Evolutionary conservation across 2,797 vertebrate genomes (phyloP).

Genomic region (Micrastur ruficollis): DNA sequence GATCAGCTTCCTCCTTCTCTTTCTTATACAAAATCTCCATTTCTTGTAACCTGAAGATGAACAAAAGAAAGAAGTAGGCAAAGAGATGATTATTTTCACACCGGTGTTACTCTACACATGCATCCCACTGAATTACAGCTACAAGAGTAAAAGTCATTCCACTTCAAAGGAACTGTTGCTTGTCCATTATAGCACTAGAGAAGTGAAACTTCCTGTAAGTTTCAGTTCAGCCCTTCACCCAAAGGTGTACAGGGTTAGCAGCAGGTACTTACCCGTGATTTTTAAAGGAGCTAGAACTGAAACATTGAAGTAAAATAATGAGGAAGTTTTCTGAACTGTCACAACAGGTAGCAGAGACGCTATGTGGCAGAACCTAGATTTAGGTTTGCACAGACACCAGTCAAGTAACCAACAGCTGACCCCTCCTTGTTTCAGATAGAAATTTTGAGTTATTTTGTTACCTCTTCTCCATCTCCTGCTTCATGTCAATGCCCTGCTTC

Average conservation of each 20-base stretch:
- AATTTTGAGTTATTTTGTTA: conserved; percentile 44
- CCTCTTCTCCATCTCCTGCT: conserved; percentile 99
- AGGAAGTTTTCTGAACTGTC: background rate
- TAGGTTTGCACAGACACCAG: background rate
- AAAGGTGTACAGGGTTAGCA: background rate
- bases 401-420: background rate
- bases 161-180: background rate
- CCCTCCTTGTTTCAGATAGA: background rate
- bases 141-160: background rate
- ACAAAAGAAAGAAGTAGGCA: background rate
- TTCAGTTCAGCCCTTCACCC: background rate
- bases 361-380: background rate
- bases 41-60: conserved; percentile 88
- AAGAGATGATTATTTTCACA: background rate
- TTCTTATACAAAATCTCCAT: conserved; percentile 99
- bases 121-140: background rate
- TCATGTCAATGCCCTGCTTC: conserved; percentile 99
- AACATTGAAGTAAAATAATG: background rate
- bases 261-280: background rate
- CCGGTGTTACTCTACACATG: background rate
- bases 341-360: background rate
- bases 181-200: background rate
- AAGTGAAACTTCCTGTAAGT: background rate
- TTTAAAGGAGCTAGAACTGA: background rate
- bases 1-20: conserved; percentile 98